Evolutionary conservation across 1,140 invertebrate genomes (phyloP), one percentile per base, ranked within the genome.

Genomic region (Drosophila orosa): DNA sequence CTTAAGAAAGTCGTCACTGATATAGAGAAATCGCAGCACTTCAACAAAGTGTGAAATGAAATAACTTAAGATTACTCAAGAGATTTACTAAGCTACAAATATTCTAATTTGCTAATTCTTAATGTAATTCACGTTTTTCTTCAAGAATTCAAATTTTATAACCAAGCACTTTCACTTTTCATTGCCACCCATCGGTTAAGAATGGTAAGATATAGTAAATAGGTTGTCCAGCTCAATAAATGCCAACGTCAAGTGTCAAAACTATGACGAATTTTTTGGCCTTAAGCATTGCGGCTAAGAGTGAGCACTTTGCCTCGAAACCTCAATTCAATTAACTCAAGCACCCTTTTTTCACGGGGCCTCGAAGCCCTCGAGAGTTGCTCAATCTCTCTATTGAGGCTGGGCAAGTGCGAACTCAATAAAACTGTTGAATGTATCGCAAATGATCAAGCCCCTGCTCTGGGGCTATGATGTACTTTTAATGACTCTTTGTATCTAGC

Each of bases 291-390:
- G 35, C 12, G 40, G 31, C 13, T 52, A 39, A 24, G 63, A 47
- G 50, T 39, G 25, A 45, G 45, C 39, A 67, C 31, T 31, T 69
- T 47, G 29, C 37, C 50, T 54, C 27, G 40, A 69, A 71, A 69
- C 48, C 40, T 47, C 48, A 71, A 69, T 68, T 69, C 65, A 71
- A 69, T 68, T 55, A 66, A 33, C 17, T 71, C 63, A 45, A 71
- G 65, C 27, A 39, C 67, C 37, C 27, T 44, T 66, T 68, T 61
- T 62, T 35, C 62, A 45, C 58, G 40, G n/a, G 10, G 13, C 17
- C 24, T 27, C 66, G n/a, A 71, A 33, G 10, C 33, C 33, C 65
- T 69, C 42, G 27, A 39, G 33, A 39, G 48, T 69, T 71, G 48
- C 65, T 40, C 65, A 48, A 71, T 56, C 33, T 31, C 50, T 31